phyloP scores from a whole-genome alignment of 2,888 invertebrate species.

The Xestobium rufovillosum region DNA sequence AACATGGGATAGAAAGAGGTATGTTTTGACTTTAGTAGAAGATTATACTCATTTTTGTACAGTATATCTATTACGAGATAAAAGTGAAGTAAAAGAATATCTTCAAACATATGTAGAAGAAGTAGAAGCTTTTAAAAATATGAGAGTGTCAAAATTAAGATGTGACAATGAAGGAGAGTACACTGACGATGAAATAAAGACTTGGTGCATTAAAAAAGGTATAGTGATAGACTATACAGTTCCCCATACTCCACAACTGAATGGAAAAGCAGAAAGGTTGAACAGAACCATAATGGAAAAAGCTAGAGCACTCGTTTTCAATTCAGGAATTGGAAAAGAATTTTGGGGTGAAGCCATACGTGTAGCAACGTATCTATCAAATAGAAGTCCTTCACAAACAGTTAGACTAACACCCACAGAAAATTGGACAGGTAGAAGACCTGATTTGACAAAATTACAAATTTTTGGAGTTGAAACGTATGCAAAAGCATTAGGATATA shows the following conservation, averaged over 20 bases:
- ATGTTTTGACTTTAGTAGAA: conserved; percentile 33
- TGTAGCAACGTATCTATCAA: too few species aligned
- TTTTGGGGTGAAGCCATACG: too few species aligned
- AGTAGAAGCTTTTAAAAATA: conserved; percentile 18
- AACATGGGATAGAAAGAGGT: conserved; percentile 31
- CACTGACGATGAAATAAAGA: conserved; percentile 16
- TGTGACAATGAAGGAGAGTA: conserved; percentile 26
- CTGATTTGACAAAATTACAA: too few species aligned
- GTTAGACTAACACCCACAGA: too few species aligned
- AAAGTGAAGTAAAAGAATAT: conserved; percentile 19
- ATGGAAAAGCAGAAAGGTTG: conserved; percentile 22
- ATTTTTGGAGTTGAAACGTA: too few species aligned
- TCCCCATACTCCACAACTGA: conserved; percentile 20
- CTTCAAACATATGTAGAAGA: conserved; percentile 21
- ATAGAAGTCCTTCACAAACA: neutral
- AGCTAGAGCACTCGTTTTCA: too few species aligned
- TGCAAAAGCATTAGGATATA: too few species aligned
- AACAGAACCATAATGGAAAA: too few species aligned
- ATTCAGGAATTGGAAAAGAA: too few species aligned
- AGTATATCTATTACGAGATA: conserved; percentile 25
- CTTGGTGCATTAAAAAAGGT: conserved; percentile 21
- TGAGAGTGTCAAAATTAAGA: conserved; percentile 21
- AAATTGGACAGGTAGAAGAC: too few species aligned
- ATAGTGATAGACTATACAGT: conserved; percentile 21
- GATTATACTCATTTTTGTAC: conserved; percentile 34